Base-by-base conservation (phyloP, 2,888 invertebrate species). In the Hydrotaea cyrtoneurina region DNA sequence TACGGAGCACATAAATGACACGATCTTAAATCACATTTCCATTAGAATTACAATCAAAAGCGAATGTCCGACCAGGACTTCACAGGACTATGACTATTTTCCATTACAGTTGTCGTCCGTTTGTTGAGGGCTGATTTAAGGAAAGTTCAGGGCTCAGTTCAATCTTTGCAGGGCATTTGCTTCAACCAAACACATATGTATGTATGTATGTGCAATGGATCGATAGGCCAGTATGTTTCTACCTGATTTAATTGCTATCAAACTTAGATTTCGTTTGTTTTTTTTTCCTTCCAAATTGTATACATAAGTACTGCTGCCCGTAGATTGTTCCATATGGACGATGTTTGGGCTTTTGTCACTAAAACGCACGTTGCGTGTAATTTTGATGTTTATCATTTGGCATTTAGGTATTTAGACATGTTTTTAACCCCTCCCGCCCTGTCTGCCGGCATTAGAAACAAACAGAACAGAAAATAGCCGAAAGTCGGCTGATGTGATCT, bases 331-430 rank as follows among this genome's bases (percentile, higher is more conserved):
- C 0, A 4, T 15, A 66, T 66, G 21, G 23, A 46, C 46, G 69
- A 43, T 73, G 36, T 21, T 19, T 66, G 31, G 36, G 46, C 15
- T 79, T 59, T 82, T 75, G 78, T 78, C 80, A 77, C n/a, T 64
- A 78, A 87, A 86, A 90, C 90, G 91, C 90, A 91, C 88, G 90
- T 90, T 91, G 91, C 91, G 90, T 90, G 90, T 90, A 90, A 90
- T 91, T 91, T 87, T 88, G 91, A 91, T 90, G 89, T 88, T 89
- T 88, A 90, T 90, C 91, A 88, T 87, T 86, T 21, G 0, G 88
- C 87, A 89, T 89, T 90, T 90, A 88, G 89, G 62, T 62, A 31
- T 62, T 62, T 62, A 36, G 62, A 62, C 62, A 31, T 62, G 62
- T 62, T n/a, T n/a, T n/a, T n/a, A n/a, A n/a, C 11, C 62, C 39